These are phyloP conservation scores for Coenobita brevimanus DNA, from an alignment of 1,140 invertebrate species.

Conservation along the genomic window DNA sequence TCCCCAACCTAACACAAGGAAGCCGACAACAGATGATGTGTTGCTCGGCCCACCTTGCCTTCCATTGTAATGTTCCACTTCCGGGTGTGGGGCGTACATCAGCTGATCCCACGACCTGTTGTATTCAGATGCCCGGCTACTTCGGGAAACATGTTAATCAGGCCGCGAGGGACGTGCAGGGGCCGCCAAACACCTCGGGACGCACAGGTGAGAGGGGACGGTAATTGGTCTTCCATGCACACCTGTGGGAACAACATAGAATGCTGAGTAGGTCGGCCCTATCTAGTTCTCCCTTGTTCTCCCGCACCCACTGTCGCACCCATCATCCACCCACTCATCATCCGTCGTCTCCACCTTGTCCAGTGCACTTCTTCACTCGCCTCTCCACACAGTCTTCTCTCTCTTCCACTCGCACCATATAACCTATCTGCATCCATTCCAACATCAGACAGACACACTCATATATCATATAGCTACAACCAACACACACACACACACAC, in stretches of 20 bases:
- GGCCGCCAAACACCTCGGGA: neutral
- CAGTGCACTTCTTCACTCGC: neutral
- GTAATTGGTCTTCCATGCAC: constrained; percentile 10
- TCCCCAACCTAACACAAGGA: neutral
- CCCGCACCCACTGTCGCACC: neutral
- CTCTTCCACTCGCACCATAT: neutral
- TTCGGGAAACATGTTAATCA: constrained; percentile 41
- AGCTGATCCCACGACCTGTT: neutral
- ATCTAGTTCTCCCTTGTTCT: neutral
- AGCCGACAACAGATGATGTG: neutral
- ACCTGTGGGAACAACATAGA: neutral
- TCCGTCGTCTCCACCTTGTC: neutral
- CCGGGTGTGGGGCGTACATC: neutral
- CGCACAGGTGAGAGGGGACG: constrained; percentile 19
- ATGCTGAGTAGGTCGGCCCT: neutral
- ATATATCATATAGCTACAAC: neutral
- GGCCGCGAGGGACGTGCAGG: constrained; percentile 1
- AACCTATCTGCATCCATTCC: neutral
- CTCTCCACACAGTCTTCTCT: neutral
- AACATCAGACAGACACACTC: neutral
- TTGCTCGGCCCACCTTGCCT: neutral
- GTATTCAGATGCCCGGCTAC: constrained; percentile 21
- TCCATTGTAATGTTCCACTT: constrained; percentile 21
- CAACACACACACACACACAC: neutral
- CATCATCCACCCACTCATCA: neutral